A percentile compares a stretch with the other conserved stretches of the same genome.
phyloP scores from a whole-genome alignment of 2,113 vertebrate genomes.

The Verasper variegatus region DNA sequence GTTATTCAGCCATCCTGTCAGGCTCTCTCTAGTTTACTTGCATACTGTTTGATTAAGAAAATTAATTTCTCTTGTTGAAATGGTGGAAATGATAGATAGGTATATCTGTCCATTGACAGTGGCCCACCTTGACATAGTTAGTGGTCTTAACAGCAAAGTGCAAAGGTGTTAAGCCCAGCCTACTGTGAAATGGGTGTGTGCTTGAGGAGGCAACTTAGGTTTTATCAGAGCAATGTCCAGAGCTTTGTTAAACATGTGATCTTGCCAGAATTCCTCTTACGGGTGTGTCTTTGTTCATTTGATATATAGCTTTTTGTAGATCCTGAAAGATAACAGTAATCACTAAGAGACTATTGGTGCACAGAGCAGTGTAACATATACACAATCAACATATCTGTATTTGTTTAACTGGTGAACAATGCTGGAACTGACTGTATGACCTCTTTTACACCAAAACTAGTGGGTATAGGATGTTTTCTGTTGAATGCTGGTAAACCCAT shows the following conservation, averaged over 20 bases:
- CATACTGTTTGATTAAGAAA: not conserved
- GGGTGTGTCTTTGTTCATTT: slow-evolving; percentile 29
- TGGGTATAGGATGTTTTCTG: too few species aligned
- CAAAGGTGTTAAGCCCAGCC: not conserved
- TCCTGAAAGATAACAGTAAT: not conserved
- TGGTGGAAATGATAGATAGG: not conserved
- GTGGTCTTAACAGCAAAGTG: not conserved
- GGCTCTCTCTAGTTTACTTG: not conserved
- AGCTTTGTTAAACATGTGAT: slow-evolving; percentile 34
- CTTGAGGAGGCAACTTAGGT: not conserved
- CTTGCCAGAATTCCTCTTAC: slow-evolving; percentile 8
- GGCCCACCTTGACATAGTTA: not conserved
- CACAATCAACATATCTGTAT: too few species aligned
- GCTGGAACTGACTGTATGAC: too few species aligned
- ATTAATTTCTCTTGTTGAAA: not conserved
- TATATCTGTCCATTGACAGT: not conserved
- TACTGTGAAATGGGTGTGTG: not conserved
- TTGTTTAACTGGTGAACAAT: too few species aligned
- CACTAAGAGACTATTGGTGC: not conserved
- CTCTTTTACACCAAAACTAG: too few species aligned
- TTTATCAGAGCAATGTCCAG: slow-evolving; percentile 34
- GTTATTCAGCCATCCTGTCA: slow-evolving; percentile 6
- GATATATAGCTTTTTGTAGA: not conserved
- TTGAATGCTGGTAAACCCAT: too few species aligned
- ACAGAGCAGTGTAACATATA: too few species aligned